phyloP scores from a whole-genome alignment of 2,797 vertebrate genomes.

The Rachycentron canadum region DNA sequence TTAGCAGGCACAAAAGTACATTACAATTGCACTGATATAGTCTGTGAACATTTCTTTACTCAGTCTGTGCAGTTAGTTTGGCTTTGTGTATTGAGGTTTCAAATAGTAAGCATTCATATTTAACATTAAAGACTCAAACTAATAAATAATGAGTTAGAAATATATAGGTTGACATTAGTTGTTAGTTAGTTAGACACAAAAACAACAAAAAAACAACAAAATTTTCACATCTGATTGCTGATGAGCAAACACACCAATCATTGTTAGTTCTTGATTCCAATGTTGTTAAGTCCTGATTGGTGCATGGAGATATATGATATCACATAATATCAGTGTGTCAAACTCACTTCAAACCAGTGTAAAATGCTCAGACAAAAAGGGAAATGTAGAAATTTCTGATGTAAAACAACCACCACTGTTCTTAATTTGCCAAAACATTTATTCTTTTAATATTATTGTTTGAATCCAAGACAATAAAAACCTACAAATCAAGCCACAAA shows the following conservation, averaged over 20 bases:
- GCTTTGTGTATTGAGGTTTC: not conserved
- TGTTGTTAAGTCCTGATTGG: not conserved
- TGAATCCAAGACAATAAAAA: too few species aligned
- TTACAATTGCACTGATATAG: not conserved
- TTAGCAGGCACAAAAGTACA: conserved; percentile 4
- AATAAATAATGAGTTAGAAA: not conserved
- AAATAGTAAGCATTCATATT: not conserved
- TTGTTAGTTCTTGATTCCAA: not conserved
- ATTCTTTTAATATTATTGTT: not conserved
- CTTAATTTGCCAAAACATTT: not conserved
- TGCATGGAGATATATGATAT: not conserved
- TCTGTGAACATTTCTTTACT: not conserved
- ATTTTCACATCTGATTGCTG: not conserved
- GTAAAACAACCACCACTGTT: not conserved
- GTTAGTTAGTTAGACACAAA: too few species aligned
- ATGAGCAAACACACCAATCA: not conserved
- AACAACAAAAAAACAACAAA: too few species aligned
- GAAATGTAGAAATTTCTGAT: too few species aligned
- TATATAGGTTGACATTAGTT: too few species aligned
- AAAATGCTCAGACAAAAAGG: too few species aligned
- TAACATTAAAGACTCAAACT: not conserved
- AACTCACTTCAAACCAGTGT: not conserved
- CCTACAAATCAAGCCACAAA: too few species aligned
- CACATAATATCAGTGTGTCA: not conserved
- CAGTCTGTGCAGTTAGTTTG: not conserved